Conservation (phyloP, 2,797 vertebrate genomes). For the Sebastes itinus region DNA sequence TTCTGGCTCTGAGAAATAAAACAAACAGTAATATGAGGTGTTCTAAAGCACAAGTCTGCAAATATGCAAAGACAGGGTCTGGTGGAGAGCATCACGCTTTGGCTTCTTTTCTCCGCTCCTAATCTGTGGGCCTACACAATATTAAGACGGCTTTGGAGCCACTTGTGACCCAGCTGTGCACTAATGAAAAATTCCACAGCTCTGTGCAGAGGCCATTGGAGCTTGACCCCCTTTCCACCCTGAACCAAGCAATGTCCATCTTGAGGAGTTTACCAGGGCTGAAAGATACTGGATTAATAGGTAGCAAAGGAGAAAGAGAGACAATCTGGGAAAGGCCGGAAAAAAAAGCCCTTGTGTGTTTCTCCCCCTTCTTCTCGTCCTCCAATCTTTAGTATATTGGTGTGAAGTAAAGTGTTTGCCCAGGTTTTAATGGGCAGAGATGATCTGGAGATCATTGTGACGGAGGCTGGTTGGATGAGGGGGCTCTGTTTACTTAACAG, state of each 20-base stretch:
- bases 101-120: slow-evolving; percentile 86
- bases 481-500: slow-evolving; percentile 91
- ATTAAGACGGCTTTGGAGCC: slow-evolving; percentile 96
- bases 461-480: slow-evolving; percentile 64
- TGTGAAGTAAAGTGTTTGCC: slow-evolving; percentile 93
- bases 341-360: slow-evolving; percentile 75
- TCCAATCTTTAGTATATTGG: slow-evolving; percentile 86
- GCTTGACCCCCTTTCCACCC: slow-evolving; percentile 82
- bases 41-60: slow-evolving; percentile 88
- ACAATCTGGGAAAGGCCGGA: slow-evolving; percentile 82
- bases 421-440: slow-evolving; percentile 97
- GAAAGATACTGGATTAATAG: slow-evolving; percentile 96
- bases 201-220: slow-evolving; percentile 88
- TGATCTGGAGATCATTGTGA: slow-evolving; percentile 91
- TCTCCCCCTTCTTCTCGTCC: slow-evolving; percentile 80
- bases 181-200: slow-evolving; percentile 99
- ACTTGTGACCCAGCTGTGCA: slow-evolving; percentile 97
- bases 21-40: slow-evolving; percentile 88
- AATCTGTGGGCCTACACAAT: slow-evolving; percentile 95
- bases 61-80: slow-evolving; percentile 92
- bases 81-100: slow-evolving; percentile 86
- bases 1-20: slow-evolving; percentile 84
- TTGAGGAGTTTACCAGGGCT: slow-evolving; percentile 93
- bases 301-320: slow-evolving; percentile 80
- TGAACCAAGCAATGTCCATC: slow-evolving; percentile 86